These are phyloP conservation scores for Eumerus sabulonum DNA, from an alignment of 2,888 invertebrate genomes.

Conservation along the genomic window DNA sequence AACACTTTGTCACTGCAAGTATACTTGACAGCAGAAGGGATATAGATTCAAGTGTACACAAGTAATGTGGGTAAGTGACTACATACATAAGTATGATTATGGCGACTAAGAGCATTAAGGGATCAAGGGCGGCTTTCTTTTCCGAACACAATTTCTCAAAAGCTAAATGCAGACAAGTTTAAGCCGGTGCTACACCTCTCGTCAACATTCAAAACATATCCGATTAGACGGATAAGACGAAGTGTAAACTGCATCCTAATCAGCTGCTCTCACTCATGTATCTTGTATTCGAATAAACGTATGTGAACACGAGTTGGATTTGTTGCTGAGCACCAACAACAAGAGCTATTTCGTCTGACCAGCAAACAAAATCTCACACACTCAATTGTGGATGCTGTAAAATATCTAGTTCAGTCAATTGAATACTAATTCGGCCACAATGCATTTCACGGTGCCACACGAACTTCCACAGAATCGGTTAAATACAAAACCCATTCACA, in stretches of 20 bases:
- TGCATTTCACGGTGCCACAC: conserved; percentile 1
- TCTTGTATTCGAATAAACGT: too few species aligned
- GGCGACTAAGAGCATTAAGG: conserved; percentile 51
- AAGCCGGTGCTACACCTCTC: neutral
- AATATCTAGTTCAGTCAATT: conserved; percentile 6
- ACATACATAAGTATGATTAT: conserved; percentile 39
- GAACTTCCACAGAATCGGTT: conserved; percentile 26
- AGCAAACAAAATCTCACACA: neutral
- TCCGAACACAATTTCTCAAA: neutral
- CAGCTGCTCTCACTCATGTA: too few species aligned
- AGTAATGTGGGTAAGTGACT: conserved; percentile 30
- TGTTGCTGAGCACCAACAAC: too few species aligned
- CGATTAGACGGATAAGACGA: too few species aligned
- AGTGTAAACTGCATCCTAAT: too few species aligned
- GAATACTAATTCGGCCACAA: conserved; percentile 9
- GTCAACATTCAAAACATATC: neutral
- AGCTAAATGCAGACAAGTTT: neutral
- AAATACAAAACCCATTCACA: conserved; percentile 35
- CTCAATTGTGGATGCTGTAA: too few species aligned
- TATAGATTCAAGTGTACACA: conserved; percentile 40
- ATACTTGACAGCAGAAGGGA: conserved; percentile 47
- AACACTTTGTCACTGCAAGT: conserved; percentile 34
- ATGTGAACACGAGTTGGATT: too few species aligned
- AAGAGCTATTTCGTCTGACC: too few species aligned
- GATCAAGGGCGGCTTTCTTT: conserved; percentile 31